phyloP scores from a whole-genome alignment of 1,140 invertebrate species.

The Teleogryllus occipitalis region DNA sequence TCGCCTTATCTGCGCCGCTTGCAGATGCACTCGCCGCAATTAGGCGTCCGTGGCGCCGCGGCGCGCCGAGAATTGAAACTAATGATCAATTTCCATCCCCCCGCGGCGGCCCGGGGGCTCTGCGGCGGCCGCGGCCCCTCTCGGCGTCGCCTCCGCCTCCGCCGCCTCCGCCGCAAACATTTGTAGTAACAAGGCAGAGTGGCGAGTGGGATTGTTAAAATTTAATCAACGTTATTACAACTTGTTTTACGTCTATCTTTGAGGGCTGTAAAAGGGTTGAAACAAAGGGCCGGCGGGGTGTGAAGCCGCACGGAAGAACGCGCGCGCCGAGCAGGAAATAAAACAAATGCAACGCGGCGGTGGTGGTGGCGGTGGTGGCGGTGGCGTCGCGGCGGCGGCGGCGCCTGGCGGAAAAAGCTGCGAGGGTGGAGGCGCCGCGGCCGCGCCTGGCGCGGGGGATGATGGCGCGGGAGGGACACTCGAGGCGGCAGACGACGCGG shows the following conservation, averaged over 20 bases:
- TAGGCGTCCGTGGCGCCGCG: background rate
- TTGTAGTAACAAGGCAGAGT: background rate
- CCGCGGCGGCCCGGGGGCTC: no score
- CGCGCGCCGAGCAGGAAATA: background rate
- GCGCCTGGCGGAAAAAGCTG: background rate
- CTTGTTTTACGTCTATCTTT: conserved; percentile 5
- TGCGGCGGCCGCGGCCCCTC: background rate
- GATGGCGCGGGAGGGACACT: background rate
- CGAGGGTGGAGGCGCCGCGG: background rate
- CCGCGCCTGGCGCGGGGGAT: background rate
- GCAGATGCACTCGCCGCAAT: conserved; percentile 2
- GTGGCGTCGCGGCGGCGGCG: no score
- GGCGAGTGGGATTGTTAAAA: conserved; percentile 3
- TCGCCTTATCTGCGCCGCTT: background rate
- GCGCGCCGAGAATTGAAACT: conserved; percentile 3
- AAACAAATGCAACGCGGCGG: background rate
- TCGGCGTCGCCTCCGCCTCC: no score
- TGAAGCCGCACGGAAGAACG: background rate
- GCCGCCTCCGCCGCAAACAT: background rate
- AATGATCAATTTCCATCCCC: conserved; percentile 3
- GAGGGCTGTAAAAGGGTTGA: conserved; percentile 3
- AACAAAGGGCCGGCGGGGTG: background rate
- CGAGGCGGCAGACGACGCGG: background rate
- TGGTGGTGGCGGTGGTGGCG: background rate
- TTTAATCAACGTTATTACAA: conserved; percentile 6